Conservation (phyloP, 2,888 invertebrate species). For the Dasypolia templi region DNA sequence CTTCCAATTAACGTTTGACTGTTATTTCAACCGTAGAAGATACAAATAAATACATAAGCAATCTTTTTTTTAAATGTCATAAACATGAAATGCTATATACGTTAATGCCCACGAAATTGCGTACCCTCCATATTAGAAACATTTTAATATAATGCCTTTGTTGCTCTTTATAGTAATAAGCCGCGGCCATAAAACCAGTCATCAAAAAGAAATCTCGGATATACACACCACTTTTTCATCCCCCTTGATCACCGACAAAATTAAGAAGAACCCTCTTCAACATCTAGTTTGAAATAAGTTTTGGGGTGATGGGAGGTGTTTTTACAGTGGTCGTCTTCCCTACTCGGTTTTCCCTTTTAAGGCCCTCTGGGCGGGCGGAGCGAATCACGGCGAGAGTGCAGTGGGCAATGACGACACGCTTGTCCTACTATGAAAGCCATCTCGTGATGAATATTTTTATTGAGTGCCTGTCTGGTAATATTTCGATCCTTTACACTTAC, state of each 20-base stretch:
- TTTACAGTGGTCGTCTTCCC: slow-evolving; percentile 59
- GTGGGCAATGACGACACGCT: slow-evolving; percentile 66
- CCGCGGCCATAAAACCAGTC: slow-evolving; percentile 57
- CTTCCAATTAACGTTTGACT: no score
- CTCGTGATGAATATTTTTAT: slow-evolving; percentile 50
- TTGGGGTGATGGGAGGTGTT: slow-evolving; percentile 42
- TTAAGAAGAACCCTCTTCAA: slow-evolving; percentile 21
- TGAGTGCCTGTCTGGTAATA: slow-evolving; percentile 14
- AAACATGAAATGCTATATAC: no score
- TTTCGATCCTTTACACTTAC: not conserved
- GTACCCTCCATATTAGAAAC: slow-evolving; percentile 3
- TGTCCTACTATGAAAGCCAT: slow-evolving; percentile 61
- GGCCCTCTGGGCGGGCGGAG: slow-evolving; percentile 68
- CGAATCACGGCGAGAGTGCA: slow-evolving; percentile 70
- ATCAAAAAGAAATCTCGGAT: slow-evolving; percentile 65
- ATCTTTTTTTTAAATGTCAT: no score
- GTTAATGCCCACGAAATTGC: not conserved
- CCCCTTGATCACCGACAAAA: slow-evolving; percentile 27
- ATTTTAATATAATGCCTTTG: slow-evolving; percentile 46
- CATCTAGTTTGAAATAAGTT: not conserved
- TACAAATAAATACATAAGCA: no score
- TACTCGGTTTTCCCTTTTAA: slow-evolving; percentile 58
- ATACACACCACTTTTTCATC: slow-evolving; percentile 48
- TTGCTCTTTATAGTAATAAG: slow-evolving; percentile 56
- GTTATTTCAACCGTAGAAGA: no score